phyloP scores from a whole-genome alignment of 2,888 invertebrate genomes.

The Zygogramma bicolorata region DNA sequence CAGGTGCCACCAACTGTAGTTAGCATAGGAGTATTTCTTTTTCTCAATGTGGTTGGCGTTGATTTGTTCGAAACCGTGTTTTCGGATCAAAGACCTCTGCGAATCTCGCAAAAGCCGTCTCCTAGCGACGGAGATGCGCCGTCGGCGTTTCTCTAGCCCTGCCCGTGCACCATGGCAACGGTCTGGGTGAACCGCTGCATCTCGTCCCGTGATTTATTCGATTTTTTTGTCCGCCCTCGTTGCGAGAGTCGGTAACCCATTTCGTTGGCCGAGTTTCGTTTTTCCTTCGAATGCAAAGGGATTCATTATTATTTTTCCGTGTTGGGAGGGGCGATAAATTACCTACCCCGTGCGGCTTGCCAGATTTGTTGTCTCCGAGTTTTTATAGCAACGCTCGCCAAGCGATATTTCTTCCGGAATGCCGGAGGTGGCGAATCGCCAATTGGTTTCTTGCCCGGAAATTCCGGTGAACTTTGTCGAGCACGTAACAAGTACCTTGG shows the following conservation, averaged over 20 bases:
- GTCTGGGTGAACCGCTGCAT: conserved; percentile 51
- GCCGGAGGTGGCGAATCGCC: not conserved
- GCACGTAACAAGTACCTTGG: no score
- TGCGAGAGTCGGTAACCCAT: not conserved
- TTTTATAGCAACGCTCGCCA: not conserved
- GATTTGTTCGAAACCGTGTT: conserved; percentile 74
- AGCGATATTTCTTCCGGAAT: not conserved
- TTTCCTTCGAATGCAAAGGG: not conserved
- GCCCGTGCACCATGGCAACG: conserved; percentile 59
- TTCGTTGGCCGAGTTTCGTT: not conserved
- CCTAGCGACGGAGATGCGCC: conserved; percentile 26
- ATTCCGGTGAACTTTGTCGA: not conserved
- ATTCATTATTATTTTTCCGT: not conserved
- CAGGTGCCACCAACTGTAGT: no score
- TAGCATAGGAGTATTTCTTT: no score
- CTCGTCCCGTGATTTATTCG: conserved; percentile 18
- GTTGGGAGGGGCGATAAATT: not conserved
- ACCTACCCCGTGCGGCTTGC: not conserved
- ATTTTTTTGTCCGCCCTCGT: not conserved
- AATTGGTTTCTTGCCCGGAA: not conserved
- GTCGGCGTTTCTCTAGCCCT: conserved; percentile 21
- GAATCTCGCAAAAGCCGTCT: conserved; percentile 43
- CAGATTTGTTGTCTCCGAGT: not conserved
- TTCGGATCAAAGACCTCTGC: conserved; percentile 68
- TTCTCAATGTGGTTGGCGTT: no score